Evolutionary conservation across 1,140 invertebrate genomes (phyloP).

Genomic region (Drosophila melanica): DNA sequence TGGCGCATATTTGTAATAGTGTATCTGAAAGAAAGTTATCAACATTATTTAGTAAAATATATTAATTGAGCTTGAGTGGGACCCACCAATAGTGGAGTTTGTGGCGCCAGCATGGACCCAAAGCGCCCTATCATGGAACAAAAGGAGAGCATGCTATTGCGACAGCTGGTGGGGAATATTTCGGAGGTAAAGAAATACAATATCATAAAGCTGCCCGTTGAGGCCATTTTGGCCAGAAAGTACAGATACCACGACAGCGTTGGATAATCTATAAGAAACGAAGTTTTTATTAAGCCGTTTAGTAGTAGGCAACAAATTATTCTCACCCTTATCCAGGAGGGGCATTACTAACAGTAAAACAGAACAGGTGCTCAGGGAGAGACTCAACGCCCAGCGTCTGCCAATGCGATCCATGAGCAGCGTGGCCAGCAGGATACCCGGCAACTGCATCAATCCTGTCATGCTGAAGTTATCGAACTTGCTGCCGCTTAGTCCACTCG

Average conservation of each 20-base stretch:
- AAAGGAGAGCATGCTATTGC: slow-evolving; percentile 87
- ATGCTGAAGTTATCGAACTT: slow-evolving; percentile 89
- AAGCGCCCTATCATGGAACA: slow-evolving; percentile 89
- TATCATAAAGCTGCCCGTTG: slow-evolving; percentile 88
- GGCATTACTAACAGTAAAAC: slow-evolving; percentile 67
- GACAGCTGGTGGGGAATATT: slow-evolving; percentile 88
- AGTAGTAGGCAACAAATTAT: background rate
- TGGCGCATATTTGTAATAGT: slow-evolving; percentile 85
- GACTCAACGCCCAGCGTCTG: slow-evolving; percentile 84
- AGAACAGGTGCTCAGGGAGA: slow-evolving; percentile 85
- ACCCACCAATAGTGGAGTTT: slow-evolving; percentile 88
- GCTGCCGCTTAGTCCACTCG: slow-evolving; percentile 88
- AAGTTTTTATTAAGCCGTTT: too few relatives aligned
- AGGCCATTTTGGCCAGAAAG: slow-evolving; percentile 88
- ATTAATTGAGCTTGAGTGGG: background rate
- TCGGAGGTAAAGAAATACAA: slow-evolving; percentile 89
- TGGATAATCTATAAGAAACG: slow-evolving; percentile 44
- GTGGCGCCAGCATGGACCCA: slow-evolving; percentile 90
- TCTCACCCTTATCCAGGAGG: slow-evolving; percentile 46
- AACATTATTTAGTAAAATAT: too few relatives aligned
- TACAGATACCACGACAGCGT: slow-evolving; percentile 85
- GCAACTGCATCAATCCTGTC: slow-evolving; percentile 88
- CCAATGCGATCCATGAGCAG: slow-evolving; percentile 87
- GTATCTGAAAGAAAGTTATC: slow-evolving; percentile 75
- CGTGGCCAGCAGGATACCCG: slow-evolving; percentile 88